Conservation (phyloP, 2,113 vertebrate genomes). For the Gobio gobio region DNA sequence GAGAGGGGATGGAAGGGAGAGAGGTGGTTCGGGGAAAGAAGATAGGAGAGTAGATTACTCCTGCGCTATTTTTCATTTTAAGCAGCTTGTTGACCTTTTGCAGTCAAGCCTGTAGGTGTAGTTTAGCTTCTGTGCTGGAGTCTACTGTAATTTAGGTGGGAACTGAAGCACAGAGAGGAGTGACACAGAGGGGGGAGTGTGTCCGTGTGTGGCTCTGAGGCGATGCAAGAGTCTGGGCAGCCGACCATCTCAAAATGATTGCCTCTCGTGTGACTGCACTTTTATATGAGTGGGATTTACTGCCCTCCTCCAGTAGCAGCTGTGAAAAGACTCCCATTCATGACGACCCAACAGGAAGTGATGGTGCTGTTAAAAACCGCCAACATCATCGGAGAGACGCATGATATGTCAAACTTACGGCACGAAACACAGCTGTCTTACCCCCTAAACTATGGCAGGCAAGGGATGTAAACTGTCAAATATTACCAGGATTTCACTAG, state of each 20-base stretch:
- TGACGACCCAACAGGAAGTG: slow-evolving; percentile 25
- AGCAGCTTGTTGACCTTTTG: slow-evolving; percentile 78
- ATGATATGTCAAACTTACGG: slow-evolving; percentile 30
- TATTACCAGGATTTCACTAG: background rate
- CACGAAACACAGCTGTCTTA: slow-evolving; percentile 29
- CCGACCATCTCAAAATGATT: slow-evolving; percentile 64
- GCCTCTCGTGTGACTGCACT: slow-evolving; percentile 61
- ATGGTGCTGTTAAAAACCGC: slow-evolving; percentile 39
- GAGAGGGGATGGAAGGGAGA: slow-evolving; percentile 31
- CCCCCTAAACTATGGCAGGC: background rate
- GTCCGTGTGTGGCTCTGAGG: slow-evolving; percentile 35
- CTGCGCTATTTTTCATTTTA: slow-evolving; percentile 77
- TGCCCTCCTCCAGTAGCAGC: slow-evolving; percentile 37
- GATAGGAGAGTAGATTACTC: slow-evolving; percentile 70
- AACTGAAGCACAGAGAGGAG: slow-evolving; percentile 59
- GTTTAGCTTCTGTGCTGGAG: slow-evolving; percentile 65
- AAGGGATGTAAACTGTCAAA: background rate
- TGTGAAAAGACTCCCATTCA: slow-evolving; percentile 29
- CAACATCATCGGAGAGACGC: slow-evolving; percentile 6
- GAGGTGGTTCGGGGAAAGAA: slow-evolving; percentile 55
- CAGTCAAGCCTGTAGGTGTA: slow-evolving; percentile 75
- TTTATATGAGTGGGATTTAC: slow-evolving; percentile 65
- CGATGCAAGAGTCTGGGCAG: slow-evolving; percentile 31
- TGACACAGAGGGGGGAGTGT: slow-evolving; percentile 44
- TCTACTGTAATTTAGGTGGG: slow-evolving; percentile 70